Conservation (phyloP, 2,113 vertebrate genomes). For the Marmota flaviventris region DNA sequence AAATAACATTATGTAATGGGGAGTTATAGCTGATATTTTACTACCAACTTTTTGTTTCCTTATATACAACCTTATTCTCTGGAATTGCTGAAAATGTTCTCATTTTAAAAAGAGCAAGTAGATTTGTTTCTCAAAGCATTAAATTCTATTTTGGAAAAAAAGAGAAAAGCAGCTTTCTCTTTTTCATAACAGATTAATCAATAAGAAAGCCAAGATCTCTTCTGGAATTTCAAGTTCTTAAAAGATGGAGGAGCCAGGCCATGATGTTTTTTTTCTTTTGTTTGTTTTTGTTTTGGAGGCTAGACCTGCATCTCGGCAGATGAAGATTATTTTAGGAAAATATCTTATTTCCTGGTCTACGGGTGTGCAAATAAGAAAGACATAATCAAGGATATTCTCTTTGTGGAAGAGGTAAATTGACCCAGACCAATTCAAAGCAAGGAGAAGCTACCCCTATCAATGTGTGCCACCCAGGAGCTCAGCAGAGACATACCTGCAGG, state of each 20-base stretch:
- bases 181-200: not conserved
- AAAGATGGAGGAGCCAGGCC: not conserved
- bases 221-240: not conserved
- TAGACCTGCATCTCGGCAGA: not conserved
- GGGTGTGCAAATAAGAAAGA: not conserved
- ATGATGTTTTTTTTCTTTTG: not conserved
- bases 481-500: not conserved
- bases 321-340: not conserved
- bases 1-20: not conserved
- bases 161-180: no score
- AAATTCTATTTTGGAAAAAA: not conserved
- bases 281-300: no score
- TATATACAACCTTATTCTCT: constrained; percentile 18
- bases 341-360: not conserved
- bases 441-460: not conserved
- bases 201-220: not conserved
- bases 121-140: not conserved
- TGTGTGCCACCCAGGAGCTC: not conserved
- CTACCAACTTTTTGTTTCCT: not conserved
- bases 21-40: not conserved
- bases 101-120: constrained; percentile 41
- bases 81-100: not conserved
- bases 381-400: not conserved
- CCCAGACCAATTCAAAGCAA: not conserved
- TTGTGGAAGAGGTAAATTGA: not conserved